Evolutionary conservation across 2,797 vertebrate genomes (phyloP).

Genomic region (Silurus lanzhouensis): DNA sequence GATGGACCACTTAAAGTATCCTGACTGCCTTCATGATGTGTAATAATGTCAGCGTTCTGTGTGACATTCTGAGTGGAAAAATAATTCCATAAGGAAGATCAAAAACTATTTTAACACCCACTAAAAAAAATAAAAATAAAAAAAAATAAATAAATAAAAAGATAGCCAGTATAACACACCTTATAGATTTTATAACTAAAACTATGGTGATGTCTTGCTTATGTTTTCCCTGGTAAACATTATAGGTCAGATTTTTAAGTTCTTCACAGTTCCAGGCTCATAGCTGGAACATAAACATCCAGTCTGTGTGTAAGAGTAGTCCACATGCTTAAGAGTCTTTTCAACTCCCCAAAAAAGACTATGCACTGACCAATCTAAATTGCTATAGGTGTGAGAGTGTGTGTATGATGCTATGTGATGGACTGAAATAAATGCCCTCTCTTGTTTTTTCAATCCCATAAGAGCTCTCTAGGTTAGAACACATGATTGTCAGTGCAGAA

Average conservation of each 20-base stretch:
- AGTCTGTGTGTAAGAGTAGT: neutral
- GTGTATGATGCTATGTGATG: neutral
- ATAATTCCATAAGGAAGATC: conserved; percentile 21
- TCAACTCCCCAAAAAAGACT: neutral
- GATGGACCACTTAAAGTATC: conserved; percentile 39
- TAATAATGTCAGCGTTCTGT: conserved; percentile 40
- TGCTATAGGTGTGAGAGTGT: neutral
- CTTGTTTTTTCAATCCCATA: neutral
- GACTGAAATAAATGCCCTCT: neutral
- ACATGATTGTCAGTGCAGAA: no score
- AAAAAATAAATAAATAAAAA: neutral
- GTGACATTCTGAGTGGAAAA: conserved; percentile 41
- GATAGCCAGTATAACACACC: neutral
- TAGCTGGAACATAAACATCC: neutral
- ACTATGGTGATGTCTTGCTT: neutral
- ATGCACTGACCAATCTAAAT: neutral
- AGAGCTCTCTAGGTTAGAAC: neutral
- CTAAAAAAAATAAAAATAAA: conserved; percentile 28
- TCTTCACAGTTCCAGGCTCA: neutral
- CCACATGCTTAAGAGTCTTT: neutral
- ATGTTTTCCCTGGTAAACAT: neutral
- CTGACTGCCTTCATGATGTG: conserved; percentile 23
- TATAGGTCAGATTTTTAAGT: neutral
- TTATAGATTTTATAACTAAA: neutral
- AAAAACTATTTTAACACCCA: neutral